Percentiles rank a stretch among this genome's conserved stretches.
These are phyloP conservation scores for Proterorhinus semilunaris DNA, from an alignment of 2,113 vertebrate species.

Conservation along the genomic window DNA sequence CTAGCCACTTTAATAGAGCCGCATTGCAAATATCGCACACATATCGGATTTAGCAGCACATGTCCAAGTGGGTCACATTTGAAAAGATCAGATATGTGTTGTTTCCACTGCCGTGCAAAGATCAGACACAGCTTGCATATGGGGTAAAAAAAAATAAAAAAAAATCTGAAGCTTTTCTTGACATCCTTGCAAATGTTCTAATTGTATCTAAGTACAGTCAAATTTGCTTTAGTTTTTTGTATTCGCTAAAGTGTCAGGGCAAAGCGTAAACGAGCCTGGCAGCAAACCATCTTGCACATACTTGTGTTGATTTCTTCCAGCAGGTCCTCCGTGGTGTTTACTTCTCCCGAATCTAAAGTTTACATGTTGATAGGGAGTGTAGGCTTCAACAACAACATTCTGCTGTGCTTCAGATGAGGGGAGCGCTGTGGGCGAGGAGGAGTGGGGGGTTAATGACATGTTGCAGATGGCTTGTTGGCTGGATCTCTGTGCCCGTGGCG, in stretches of 20 bases:
- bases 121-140: no score
- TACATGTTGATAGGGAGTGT: slow-evolving; percentile 8
- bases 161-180: no score
- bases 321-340: slow-evolving; percentile 25
- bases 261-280: neutral
- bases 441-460: slow-evolving; percentile 35
- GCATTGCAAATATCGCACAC: no score
- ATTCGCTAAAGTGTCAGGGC: neutral
- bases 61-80: no score
- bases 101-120: no score
- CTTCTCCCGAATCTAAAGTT: slow-evolving; percentile 18
- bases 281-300: neutral
- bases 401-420: slow-evolving; percentile 18
- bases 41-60: no score
- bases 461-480: slow-evolving; percentile 37
- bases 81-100: no score
- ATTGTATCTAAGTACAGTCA: no score
- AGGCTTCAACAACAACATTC: slow-evolving; percentile 21
- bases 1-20: no score
- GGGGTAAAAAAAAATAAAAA: no score
- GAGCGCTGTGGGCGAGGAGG: slow-evolving; percentile 18
- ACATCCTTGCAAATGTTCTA: no score
- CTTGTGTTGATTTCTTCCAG: neutral
- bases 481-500: neutral
- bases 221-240: no score